These are phyloP conservation scores for Eumaeus atala DNA, from an alignment of 1,140 invertebrate genomes.

Conservation along the genomic window DNA sequence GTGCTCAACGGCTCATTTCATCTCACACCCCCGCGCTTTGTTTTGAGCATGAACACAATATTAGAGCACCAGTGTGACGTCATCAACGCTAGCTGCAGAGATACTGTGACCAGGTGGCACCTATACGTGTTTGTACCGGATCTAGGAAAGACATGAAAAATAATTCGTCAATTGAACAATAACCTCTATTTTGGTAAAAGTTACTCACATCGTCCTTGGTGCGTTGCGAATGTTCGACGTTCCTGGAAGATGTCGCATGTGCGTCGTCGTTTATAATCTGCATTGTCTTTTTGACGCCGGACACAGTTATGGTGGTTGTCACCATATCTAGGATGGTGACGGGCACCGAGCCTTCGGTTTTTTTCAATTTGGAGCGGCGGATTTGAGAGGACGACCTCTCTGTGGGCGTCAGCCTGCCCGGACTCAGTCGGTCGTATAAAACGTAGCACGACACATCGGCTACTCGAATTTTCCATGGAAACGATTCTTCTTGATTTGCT, in stretches of 20 bases:
- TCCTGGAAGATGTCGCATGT: conserved; percentile 21
- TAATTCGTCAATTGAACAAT: not conserved
- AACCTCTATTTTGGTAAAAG: not conserved
- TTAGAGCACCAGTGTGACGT: too few species aligned
- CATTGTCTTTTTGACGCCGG: conserved; percentile 43
- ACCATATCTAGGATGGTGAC: conserved; percentile 36
- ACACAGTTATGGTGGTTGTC: conserved; percentile 44
- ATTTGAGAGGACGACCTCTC: conserved; percentile 17
- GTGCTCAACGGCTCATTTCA: too few species aligned
- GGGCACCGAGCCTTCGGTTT: conserved; percentile 19
- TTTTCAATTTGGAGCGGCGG: conserved; percentile 30
- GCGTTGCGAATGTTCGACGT: not conserved
- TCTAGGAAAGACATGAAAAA: not conserved
- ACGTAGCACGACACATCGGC: conserved; percentile 52
- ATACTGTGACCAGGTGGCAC: too few species aligned
- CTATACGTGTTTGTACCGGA: too few species aligned
- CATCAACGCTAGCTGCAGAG: too few species aligned
- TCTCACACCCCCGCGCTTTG: too few species aligned
- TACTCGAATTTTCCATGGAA: conserved; percentile 50
- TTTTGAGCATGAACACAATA: too few species aligned
- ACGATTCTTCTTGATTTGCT: conserved; percentile 30
- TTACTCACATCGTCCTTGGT: conserved; percentile 20
- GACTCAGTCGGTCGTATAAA: too few species aligned
- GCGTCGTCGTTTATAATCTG: conserved; percentile 22
- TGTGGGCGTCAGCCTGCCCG: too few species aligned